A percentile compares a stretch with the other conserved stretches of the same genome.
These are phyloP conservation scores for Keiferia lycopersicella DNA, from an alignment of 2,888 invertebrate species.

Conservation along the genomic window DNA sequence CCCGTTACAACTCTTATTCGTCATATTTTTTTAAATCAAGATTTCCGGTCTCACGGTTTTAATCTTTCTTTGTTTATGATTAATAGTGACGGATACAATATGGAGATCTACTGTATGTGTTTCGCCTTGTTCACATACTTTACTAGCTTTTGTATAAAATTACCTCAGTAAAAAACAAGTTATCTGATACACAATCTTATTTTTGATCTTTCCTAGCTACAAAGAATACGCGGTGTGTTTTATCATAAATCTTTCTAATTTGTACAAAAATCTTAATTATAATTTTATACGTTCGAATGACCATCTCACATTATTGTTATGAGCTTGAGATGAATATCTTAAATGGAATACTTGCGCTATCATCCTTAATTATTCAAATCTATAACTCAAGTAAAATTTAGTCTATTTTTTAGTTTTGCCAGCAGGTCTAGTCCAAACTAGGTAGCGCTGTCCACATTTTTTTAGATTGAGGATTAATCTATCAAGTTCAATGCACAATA, in stretches of 20 bases:
- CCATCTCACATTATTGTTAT: not conserved
- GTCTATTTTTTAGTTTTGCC: no score
- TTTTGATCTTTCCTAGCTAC: not conserved
- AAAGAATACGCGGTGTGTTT: not conserved
- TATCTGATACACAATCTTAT: not conserved
- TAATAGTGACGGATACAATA: not conserved
- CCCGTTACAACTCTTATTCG: no score
- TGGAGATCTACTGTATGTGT: not conserved
- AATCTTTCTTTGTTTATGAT: constrained; percentile 8
- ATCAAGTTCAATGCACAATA: no score
- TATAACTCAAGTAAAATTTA: not conserved
- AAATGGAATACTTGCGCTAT: not conserved
- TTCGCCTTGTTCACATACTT: constrained; percentile 1
- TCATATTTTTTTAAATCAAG: no score
- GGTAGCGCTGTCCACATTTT: no score
- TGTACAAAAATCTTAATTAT: constrained; percentile 2
- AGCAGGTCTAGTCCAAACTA: no score
- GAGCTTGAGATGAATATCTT: not conserved
- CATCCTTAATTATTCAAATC: not conserved
- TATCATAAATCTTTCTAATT: constrained; percentile 7
- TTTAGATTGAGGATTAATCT: no score
- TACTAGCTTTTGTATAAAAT: not conserved
- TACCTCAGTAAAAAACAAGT: not conserved
- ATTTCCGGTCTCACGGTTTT: not conserved
- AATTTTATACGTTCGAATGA: not conserved